Percentiles rank a stretch among this genome's conserved stretches.
Evolutionary conservation across 2,888 invertebrate species (phyloP).

Genomic region (Drosophila falleni): DNA sequence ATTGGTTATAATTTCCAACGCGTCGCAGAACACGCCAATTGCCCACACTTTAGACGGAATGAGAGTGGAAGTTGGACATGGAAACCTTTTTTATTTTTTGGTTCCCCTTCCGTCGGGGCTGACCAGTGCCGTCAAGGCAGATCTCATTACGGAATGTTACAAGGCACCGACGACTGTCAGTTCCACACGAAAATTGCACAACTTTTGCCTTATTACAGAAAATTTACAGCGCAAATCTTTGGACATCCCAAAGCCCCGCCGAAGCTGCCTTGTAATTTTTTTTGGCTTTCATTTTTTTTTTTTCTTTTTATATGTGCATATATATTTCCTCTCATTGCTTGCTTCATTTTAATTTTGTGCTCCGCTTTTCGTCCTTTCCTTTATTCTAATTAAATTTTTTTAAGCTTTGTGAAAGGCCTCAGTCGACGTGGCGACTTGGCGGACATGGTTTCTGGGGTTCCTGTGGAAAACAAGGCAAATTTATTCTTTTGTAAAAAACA

Average conservation of each 20-base stretch:
- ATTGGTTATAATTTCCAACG: slow-evolving; percentile 75
- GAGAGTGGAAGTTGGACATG: slow-evolving; percentile 31
- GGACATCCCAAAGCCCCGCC: slow-evolving; percentile 44
- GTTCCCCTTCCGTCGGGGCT: slow-evolving; percentile 10
- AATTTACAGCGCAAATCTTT: slow-evolving; percentile 57
- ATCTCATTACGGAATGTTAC: slow-evolving; percentile 70
- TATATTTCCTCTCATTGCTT: slow-evolving; percentile 22
- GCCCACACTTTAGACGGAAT: slow-evolving; percentile 41
- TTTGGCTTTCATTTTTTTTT: slow-evolving; percentile 5
- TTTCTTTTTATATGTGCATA: slow-evolving; percentile 4
- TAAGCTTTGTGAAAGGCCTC: slow-evolving; percentile 38
- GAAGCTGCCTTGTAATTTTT: slow-evolving; percentile 26
- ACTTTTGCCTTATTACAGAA: slow-evolving; percentile 79
- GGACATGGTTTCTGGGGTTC: slow-evolving; percentile 33
- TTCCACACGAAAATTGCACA: slow-evolving; percentile 82
- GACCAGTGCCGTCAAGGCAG: slow-evolving; percentile 38
- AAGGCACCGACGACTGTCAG: slow-evolving; percentile 68
- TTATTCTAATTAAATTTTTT: slow-evolving; percentile 82
- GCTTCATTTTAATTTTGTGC: slow-evolving; percentile 63
- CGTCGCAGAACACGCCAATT: slow-evolving; percentile 24
- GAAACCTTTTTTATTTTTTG: slow-evolving; percentile 46
- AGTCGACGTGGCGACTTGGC: slow-evolving; percentile 33
- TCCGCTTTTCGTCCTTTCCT: slow-evolving; percentile 58
- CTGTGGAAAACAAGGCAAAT: slow-evolving; percentile 66
- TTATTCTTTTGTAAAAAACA: slow-evolving; percentile 79